Conservation (phyloP, 2,797 vertebrate species). For the Clamator glandarius region DNA sequence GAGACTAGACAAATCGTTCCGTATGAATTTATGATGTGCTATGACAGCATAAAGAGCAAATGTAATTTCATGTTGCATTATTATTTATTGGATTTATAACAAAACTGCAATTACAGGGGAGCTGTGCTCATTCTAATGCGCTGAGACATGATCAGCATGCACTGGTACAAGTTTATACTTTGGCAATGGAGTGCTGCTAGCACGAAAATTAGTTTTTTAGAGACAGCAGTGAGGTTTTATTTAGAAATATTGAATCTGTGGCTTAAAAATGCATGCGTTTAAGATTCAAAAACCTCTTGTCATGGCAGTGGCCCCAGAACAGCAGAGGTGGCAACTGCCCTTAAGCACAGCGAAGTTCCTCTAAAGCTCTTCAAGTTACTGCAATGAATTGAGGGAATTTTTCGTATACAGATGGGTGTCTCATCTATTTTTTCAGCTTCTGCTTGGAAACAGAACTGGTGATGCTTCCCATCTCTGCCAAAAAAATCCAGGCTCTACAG, state of each 20-base stretch:
- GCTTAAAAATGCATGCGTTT: neutral
- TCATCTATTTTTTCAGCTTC: neutral
- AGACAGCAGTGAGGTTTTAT: neutral
- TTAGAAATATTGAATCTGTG: neutral
- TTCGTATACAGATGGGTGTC: neutral
- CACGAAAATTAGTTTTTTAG: neutral
- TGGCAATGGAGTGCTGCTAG: neutral
- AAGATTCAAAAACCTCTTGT: neutral
- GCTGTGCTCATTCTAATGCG: neutral
- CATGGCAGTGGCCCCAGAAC: neutral
- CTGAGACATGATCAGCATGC: neutral
- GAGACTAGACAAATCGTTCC: slow-evolving; percentile 8
- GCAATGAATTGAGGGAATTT: neutral
- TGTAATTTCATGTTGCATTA: slow-evolving; percentile 23
- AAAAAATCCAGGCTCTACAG: neutral
- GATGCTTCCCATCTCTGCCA: neutral
- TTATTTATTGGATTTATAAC: slow-evolving; percentile 49
- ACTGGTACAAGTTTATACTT: neutral
- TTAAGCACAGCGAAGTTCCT: neutral
- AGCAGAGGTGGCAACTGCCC: neutral
- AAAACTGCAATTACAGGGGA: neutral
- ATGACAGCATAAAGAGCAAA: slow-evolving; percentile 22
- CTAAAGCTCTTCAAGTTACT: neutral
- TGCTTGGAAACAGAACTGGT: neutral
- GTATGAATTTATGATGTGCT: neutral